A percentile compares a stretch with the other conserved stretches of the same genome.
These are phyloP conservation scores for Equus przewalskii DNA, from an alignment of 2,113 vertebrate species.

Conservation along the genomic window DNA sequence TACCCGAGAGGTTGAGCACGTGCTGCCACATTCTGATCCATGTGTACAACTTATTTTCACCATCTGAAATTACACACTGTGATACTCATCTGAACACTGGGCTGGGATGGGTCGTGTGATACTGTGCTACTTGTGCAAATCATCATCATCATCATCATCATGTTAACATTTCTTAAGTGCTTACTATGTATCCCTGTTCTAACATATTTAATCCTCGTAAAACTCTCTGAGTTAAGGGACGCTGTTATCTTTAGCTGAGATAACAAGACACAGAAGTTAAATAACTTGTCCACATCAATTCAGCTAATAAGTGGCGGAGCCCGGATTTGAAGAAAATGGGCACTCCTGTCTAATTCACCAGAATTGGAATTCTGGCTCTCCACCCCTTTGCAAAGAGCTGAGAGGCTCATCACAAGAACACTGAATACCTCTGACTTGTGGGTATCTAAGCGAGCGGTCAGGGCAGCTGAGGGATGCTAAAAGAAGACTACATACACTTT, in stretches of 20 bases:
- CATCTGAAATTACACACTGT: accelerated
- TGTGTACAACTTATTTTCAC: neutral
- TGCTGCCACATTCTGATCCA: neutral
- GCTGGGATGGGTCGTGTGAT: neutral
- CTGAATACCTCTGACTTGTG: accelerated
- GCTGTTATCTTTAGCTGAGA: neutral
- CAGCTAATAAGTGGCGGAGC: neutral
- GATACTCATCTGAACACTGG: neutral
- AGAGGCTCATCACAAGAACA: neutral
- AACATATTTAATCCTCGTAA: neutral
- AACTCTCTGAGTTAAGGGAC: neutral
- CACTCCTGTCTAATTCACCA: too few species aligned
- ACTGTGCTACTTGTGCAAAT: neutral
- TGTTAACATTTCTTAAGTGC: too few species aligned
- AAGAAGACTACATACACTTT: neutral
- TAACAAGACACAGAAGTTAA: neutral
- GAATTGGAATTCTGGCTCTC: neutral
- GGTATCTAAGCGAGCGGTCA: neutral
- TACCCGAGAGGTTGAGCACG: accelerated
- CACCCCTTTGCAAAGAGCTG: neutral
- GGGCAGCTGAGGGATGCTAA: neutral
- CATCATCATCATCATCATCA: too few species aligned
- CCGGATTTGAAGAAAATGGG: neutral
- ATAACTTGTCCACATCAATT: neutral
- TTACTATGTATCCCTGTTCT: neutral